Evolutionary conservation across 2,797 vertebrate genomes (phyloP).

Genomic region (Karalla daura): DNA sequence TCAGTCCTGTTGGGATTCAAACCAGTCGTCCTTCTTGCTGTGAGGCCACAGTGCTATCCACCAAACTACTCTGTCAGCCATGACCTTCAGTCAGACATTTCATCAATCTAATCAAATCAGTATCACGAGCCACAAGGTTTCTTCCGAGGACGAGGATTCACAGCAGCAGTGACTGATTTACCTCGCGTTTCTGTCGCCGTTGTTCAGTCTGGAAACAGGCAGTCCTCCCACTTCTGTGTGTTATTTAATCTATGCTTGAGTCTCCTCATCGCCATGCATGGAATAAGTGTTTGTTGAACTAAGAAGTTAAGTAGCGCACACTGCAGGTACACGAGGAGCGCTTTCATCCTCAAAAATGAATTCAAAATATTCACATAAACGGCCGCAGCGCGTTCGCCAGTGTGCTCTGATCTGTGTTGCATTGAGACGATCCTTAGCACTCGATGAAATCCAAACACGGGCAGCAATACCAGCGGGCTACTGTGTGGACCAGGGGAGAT

Average conservation of each 20-base stretch:
- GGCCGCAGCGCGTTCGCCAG: slow-evolving; percentile 51
- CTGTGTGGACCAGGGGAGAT: slow-evolving; percentile 74
- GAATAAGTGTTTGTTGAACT: slow-evolving; percentile 17
- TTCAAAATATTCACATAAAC: slow-evolving; percentile 53
- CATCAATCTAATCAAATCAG: background rate
- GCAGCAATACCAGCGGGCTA: slow-evolving; percentile 53
- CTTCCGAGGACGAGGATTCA: background rate
- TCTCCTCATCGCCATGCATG: slow-evolving; percentile 1
- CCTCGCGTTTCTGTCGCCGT: background rate
- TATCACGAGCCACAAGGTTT: background rate
- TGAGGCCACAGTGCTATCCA: background rate
- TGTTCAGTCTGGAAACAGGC: background rate
- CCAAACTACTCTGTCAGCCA: background rate
- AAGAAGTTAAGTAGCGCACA: slow-evolving; percentile 20
- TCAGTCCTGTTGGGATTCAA: too few relatives aligned
- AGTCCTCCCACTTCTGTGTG: background rate
- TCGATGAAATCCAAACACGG: slow-evolving; percentile 82
- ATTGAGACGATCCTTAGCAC: slow-evolving; percentile 62
- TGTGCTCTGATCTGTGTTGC: slow-evolving; percentile 68
- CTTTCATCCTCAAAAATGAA: slow-evolving; percentile 12
- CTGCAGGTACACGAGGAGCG: slow-evolving; percentile 11
- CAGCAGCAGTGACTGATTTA: too few relatives aligned
- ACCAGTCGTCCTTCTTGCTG: too few relatives aligned
- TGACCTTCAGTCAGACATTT: background rate
- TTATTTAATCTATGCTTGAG: slow-evolving; percentile 22